Evolutionary conservation across 2,797 vertebrate genomes (phyloP).

Genomic region (Spizella passerina): DNA sequence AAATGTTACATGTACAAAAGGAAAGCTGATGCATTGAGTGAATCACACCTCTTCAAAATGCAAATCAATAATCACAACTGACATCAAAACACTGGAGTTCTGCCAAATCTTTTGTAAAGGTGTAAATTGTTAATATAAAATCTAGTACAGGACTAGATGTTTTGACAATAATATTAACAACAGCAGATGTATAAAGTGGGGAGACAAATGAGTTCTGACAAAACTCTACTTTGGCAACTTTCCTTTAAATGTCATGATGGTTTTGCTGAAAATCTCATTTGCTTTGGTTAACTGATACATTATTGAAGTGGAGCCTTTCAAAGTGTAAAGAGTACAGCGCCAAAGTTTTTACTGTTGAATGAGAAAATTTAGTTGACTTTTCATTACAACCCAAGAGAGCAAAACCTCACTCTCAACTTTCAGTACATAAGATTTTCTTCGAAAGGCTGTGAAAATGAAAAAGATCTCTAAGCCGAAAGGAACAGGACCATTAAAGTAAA

Average conservation of each 20-base stretch:
- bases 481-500: background rate
- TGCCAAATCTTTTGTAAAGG: background rate
- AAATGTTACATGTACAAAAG: background rate
- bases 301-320: background rate
- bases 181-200: background rate
- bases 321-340: background rate
- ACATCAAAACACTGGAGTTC: background rate
- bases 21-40: background rate
- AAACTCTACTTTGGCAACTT: background rate
- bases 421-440: background rate
- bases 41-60: constrained; percentile 21
- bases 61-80: constrained; percentile 5
- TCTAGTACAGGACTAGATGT: background rate
- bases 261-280: background rate
- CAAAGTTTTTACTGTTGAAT: background rate
- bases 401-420: background rate
- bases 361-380: background rate
- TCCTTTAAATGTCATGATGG: background rate
- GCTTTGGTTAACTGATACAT: background rate
- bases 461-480: background rate
- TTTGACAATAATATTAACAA: constrained; percentile 13
- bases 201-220: background rate
- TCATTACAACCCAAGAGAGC: background rate
- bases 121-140: background rate
- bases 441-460: background rate